A percentile compares a stretch with the other conserved stretches of the same genome.
These are phyloP conservation scores for Chrysodeixis includens DNA, from an alignment of 2,888 invertebrate genomes.

Conservation along the genomic window DNA sequence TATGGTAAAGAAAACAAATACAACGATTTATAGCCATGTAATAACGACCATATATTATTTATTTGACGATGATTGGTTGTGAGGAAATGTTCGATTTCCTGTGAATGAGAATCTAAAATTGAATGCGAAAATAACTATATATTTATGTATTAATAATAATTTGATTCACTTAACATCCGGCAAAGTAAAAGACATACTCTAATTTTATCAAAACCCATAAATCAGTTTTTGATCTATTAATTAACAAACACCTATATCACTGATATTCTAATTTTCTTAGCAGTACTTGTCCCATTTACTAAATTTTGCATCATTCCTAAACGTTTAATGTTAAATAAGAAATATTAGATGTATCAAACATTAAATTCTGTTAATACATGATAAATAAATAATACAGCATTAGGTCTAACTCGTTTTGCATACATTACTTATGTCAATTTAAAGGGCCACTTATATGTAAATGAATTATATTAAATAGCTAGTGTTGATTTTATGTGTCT, in stretches of 20 bases:
- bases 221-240: no score
- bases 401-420: background rate
- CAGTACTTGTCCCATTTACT: no score
- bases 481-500: background rate
- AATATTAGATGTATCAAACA: background rate
- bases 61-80: background rate
- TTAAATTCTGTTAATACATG: background rate
- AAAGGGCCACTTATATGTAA: background rate
- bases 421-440: background rate
- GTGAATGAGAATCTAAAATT: no score
- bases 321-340: constrained; percentile 7
- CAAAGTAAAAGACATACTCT: no score
- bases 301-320: background rate
- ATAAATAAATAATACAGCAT: background rate
- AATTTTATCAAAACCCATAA: no score
- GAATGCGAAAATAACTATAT: no score
- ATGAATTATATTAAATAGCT: background rate
- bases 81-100: background rate
- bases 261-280: no score
- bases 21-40: background rate
- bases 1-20: constrained; percentile 22
- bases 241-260: no score
- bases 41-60: background rate
- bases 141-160: no score
- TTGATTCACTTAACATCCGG: no score